Evolutionary conservation across 2,113 vertebrate genomes (phyloP).

Genomic region (Microcebus griseorufus): DNA sequence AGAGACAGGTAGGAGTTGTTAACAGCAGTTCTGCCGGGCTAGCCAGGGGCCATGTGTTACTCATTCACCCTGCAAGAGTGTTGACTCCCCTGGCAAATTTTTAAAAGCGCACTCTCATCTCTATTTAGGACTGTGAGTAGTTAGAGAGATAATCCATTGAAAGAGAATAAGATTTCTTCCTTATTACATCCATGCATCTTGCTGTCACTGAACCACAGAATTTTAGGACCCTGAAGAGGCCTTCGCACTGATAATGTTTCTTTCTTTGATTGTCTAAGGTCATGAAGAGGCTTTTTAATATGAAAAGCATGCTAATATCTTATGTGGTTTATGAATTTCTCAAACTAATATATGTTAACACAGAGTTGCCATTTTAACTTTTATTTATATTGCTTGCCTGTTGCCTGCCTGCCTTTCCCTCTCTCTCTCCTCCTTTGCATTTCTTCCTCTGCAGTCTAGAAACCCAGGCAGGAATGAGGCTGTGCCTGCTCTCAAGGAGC

Average conservation of each 20-base stretch:
- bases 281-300: background rate
- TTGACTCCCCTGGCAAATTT: background rate
- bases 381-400: background rate
- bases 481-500: too few relatives aligned
- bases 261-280: conserved; percentile 26
- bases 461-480: background rate
- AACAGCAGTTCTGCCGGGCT: background rate
- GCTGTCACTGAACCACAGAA: background rate
- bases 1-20: background rate
- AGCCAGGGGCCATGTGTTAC: background rate
- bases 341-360: background rate
- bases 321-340: background rate
- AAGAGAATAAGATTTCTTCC: background rate
- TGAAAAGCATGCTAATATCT: conserved; percentile 1
- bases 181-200: background rate
- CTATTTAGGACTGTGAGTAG: background rate
- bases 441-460: background rate
- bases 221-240: background rate
- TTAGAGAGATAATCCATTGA: background rate
- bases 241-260: background rate
- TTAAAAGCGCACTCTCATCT: background rate
- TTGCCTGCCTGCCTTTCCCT: background rate
- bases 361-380: background rate
- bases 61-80: background rate
- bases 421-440: background rate